Conservation (phyloP, 2,797 vertebrate species). For the Sciaenops ocellatus region DNA sequence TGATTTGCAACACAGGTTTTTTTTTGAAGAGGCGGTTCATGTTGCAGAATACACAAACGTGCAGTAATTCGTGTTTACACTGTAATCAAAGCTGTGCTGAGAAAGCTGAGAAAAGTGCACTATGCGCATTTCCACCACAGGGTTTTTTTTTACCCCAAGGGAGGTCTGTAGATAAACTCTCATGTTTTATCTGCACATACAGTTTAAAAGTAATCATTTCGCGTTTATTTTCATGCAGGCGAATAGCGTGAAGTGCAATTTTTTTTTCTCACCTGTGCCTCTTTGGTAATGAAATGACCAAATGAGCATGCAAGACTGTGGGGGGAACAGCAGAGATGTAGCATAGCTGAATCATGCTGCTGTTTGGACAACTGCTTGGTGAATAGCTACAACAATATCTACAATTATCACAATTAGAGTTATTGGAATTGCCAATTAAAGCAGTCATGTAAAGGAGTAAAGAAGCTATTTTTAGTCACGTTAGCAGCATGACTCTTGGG, state of each 20-base stretch:
- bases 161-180: constrained; percentile 21
- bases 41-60: constrained; percentile 45
- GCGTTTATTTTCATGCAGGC: constrained; percentile 35
- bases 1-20: constrained; percentile 19
- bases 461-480: neutral
- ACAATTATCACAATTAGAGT: neutral
- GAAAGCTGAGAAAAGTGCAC: constrained; percentile 32
- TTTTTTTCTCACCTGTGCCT: constrained; percentile 11
- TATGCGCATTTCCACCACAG: constrained; percentile 1
- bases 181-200: constrained; percentile 18
- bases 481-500: neutral
- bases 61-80: constrained; percentile 55
- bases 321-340: neutral
- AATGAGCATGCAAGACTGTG: constrained; percentile 4
- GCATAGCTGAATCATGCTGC: neutral
- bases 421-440: neutral
- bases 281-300: neutral
- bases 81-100: constrained; percentile 45
- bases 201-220: constrained; percentile 23
- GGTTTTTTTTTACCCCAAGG: neutral
- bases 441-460: neutral
- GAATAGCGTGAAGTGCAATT: neutral
- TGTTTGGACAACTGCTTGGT: neutral
- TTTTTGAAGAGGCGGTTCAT: constrained; percentile 13
- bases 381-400: neutral